A percentile compares a stretch with the other conserved stretches of the same genome.
Evolutionary conservation across 2,797 vertebrate species (phyloP).

Genomic region (Sternotherus odoratus): DNA sequence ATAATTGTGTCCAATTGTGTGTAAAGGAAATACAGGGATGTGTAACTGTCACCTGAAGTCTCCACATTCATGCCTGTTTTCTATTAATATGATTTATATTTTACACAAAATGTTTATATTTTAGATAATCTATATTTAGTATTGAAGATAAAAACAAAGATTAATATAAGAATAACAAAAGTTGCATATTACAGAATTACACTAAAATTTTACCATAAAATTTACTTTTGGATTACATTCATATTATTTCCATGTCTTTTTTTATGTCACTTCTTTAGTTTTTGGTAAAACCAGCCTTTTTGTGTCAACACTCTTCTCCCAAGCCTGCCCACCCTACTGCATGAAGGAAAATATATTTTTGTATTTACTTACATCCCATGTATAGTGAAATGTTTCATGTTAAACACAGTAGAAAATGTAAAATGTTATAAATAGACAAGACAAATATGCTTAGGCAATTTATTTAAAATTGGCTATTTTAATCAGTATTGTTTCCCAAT

Average conservation of each 20-base stretch:
- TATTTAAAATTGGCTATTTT: constrained; percentile 58
- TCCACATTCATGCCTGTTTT: neutral
- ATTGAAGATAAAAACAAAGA: neutral
- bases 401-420: neutral
- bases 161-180: constrained; percentile 43
- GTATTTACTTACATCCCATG: constrained; percentile 61
- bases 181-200: constrained; percentile 52
- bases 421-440: neutral
- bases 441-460: neutral
- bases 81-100: neutral
- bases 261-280: neutral
- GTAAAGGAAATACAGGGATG: neutral
- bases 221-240: constrained; percentile 21
- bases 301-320: constrained; percentile 8
- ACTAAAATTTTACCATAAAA: neutral
- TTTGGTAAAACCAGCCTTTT: constrained; percentile 40
- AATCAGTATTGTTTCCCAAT: constrained; percentile 64
- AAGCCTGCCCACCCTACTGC: constrained; percentile 29
- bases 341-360: constrained; percentile 69
- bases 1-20: neutral
- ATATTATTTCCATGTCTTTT: neutral
- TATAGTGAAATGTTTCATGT: constrained; percentile 54
- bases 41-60: neutral
- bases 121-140: constrained; percentile 31
- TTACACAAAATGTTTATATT: constrained; percentile 39